Evolutionary conservation across 2,113 vertebrate species (phyloP), one percentile per base, ranked within the genome.

Genomic region (Coracopsis vasa): DNA sequence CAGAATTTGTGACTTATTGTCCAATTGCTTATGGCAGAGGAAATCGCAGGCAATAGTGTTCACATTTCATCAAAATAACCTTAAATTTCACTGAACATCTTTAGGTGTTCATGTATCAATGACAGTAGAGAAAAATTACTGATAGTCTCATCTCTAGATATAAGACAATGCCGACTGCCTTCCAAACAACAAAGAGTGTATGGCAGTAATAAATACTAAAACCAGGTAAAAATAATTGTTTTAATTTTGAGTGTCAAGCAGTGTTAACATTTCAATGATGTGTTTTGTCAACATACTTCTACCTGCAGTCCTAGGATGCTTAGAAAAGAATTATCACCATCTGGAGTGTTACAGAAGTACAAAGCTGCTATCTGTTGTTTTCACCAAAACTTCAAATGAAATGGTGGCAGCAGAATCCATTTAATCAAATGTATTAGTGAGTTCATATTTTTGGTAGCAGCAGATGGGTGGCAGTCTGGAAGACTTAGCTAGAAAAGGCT

Each of bases 401-500:
- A 67, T 3, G 9, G 45, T 83, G 54, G 94, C 69, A 86, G 83
- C 60, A 94, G 72, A 75, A 97, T 61, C 83, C 73, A 75, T 94
- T 95, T 87, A 84, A 95, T 94, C 77, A 83, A 90, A 78, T 71
- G 21, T 95, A 88, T 92, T 86, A 74, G 72, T 5, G 3, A 78
- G 69, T 83, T 88, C 45, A 50, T 95, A 91, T 95, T 96, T 97
- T 95, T 87, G 83, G 89, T 90, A 95, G 77, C 61, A 94, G 89
- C 92, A 97, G 88, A 94, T 91, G 92, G 88, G 50, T 86, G 72
- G 79, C 80, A 94, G 83, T 95, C 83, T 96, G 91, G 72, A 94
- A 90, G n/a, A 91, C 41, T 74, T 95, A 95, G 80, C 92, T 92
- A 94, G 78, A 82, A 96, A 92, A 94, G 67, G 28, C 45, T 94